phyloP scores from a whole-genome alignment of 2,113 vertebrate species.

The Chloropsis hardwickii region DNA sequence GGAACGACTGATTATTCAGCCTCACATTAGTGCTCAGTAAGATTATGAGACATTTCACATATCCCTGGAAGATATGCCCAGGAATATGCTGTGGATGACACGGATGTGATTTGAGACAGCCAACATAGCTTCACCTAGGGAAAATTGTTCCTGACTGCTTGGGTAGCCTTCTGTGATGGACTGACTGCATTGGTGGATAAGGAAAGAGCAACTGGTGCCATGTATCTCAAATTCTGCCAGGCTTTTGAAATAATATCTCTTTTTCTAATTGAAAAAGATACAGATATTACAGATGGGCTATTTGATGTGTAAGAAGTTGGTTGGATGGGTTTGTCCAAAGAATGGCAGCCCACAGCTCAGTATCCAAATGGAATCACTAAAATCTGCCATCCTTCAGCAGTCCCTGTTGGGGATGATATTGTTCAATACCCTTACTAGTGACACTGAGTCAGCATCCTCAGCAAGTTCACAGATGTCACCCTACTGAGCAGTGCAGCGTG shows the following conservation, averaged over 20 bases:
- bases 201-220: background rate
- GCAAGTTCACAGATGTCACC: background rate
- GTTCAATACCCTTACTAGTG: background rate
- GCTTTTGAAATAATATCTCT: background rate
- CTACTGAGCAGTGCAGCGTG: background rate
- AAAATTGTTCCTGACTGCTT: background rate
- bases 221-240: background rate
- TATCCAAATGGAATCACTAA: background rate
- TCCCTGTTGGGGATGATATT: background rate
- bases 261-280: background rate
- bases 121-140: background rate
- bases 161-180: background rate
- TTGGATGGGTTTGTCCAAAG: background rate
- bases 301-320: background rate
- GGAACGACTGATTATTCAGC: background rate
- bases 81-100: background rate
- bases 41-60: background rate
- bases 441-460: background rate
- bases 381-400: background rate
- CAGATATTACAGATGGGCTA: background rate
- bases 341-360: background rate
- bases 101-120: background rate
- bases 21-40: background rate
- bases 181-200: background rate
- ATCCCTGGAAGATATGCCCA: background rate